Conservation (phyloP, 2,888 invertebrate species). For the Dasysyrphus tricinctus region DNA sequence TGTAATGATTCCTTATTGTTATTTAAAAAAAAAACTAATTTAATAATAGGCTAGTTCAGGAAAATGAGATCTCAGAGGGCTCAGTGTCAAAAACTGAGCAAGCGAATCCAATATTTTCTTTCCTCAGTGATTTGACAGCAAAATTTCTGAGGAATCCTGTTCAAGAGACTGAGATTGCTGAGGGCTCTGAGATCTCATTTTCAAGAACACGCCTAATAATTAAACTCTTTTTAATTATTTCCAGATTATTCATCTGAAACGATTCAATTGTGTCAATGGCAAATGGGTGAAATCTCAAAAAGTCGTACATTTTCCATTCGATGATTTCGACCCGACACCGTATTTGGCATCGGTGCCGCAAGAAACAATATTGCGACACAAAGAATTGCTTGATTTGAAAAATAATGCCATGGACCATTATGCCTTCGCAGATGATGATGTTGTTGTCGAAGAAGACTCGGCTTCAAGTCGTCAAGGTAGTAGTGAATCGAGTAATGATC, state of each 20-base stretch:
- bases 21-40: not conserved
- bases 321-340: slow-evolving; percentile 93
- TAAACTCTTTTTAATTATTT: slow-evolving; percentile 19
- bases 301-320: slow-evolving; percentile 94
- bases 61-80: no score
- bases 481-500: slow-evolving; percentile 71
- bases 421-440: slow-evolving; percentile 74
- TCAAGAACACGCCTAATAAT: no score
- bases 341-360: slow-evolving; percentile 93
- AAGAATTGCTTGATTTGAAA: slow-evolving; percentile 84
- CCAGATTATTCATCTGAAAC: slow-evolving; percentile 95
- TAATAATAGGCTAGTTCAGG: no score
- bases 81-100: no score
- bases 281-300: slow-evolving; percentile 98
- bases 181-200: no score
- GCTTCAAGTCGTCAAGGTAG: slow-evolving; percentile 37
- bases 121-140: no score
- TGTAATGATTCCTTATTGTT: slow-evolving; percentile 84
- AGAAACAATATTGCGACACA: slow-evolving; percentile 89
- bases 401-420: slow-evolving; percentile 76
- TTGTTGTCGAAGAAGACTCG: slow-evolving; percentile 56
- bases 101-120: no score
- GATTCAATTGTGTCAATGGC: slow-evolving; percentile 95
- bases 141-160: no score
- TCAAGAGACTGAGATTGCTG: no score